Base-by-base conservation (phyloP, 2,888 invertebrate genomes). In the Rhamnusium bicolor region DNA sequence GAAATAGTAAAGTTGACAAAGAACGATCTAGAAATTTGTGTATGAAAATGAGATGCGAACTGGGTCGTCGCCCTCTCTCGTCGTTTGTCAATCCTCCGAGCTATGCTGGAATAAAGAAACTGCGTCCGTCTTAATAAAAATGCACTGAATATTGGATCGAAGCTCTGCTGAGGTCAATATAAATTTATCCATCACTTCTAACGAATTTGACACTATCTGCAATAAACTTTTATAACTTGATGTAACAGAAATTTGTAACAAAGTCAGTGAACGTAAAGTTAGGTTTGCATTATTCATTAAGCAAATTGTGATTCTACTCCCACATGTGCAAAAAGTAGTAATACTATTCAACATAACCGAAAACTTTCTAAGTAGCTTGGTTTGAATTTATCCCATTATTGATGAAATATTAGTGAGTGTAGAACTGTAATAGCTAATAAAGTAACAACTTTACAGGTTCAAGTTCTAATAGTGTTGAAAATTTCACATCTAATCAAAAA, bases 111-210 rank as follows among this genome's bases (percentile, higher is more conserved):
- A n/a, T 6, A 14, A 49, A 49, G 14, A 32, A 19, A 46, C 14
- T 24, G 27, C 16, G 47, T 24, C 47, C 24, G 49, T n/a, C 46
- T 47, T 47, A 56, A 56, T 56, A 56, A 56, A 56, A 56, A 56
- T 19, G 56, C 27, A 27, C n/a, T 56, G 27, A 56, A 56, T 32
- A 10, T 32, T 10, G 3, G 6, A 53, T 53, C 53, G 54, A 54
- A 14, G 14, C 54, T n/a, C 6, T 14, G 12, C 14, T 14, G 24
- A 10, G n/a, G 10, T 27, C n/a, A 24, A 24, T 27, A 63, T 49
- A 51, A 49, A 51, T 49, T 63, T 27, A n/a, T 40, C 40, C n/a
- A 40, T 10, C 12, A 40, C n/a, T 40, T 40, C 40, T n/a, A 40
- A 40, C 40, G 12, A 40, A 40, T 40, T 40, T 40, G 40, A 12